phyloP scores from a whole-genome alignment of 1,140 invertebrate genomes.

The Onthophagus taurus region DNA sequence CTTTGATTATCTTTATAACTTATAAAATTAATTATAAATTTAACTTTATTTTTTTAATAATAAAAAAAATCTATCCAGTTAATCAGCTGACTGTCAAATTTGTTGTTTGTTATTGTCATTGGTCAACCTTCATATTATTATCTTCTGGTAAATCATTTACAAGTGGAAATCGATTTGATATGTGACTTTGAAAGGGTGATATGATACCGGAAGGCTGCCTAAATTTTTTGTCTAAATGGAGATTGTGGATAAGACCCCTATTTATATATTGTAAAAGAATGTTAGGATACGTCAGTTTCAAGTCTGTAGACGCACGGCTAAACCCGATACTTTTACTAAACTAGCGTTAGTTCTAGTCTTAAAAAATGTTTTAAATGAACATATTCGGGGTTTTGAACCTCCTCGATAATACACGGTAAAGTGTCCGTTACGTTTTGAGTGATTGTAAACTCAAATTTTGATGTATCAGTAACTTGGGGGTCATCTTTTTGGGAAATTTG shows the following conservation, averaged over 20 bases:
- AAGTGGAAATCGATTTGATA: background rate
- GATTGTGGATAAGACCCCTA: background rate
- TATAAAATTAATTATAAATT: no score
- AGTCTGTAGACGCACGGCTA: background rate
- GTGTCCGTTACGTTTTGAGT: background rate
- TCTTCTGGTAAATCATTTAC: background rate
- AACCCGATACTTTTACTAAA: background rate
- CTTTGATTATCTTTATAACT: no score
- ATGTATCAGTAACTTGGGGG: background rate
- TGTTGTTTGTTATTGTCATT: background rate
- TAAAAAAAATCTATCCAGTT: background rate
- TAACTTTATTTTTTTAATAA: no score
- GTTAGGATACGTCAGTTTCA: background rate
- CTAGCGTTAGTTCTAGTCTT: background rate
- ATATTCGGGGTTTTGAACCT: conserved; percentile 5
- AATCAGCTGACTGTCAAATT: background rate
- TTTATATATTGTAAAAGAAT: background rate
- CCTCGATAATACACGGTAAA: conserved; percentile 2
- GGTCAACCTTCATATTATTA: background rate
- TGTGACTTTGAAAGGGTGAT: no score
- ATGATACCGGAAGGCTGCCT: no score
- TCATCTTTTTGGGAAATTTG: conserved; percentile 10
- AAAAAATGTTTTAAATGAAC: conserved; percentile 17
- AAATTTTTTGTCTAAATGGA: no score
- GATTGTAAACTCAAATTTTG: conserved; percentile 6